Base-by-base conservation (phyloP, 2,797 vertebrate species). In the Furcifer pardalis region DNA sequence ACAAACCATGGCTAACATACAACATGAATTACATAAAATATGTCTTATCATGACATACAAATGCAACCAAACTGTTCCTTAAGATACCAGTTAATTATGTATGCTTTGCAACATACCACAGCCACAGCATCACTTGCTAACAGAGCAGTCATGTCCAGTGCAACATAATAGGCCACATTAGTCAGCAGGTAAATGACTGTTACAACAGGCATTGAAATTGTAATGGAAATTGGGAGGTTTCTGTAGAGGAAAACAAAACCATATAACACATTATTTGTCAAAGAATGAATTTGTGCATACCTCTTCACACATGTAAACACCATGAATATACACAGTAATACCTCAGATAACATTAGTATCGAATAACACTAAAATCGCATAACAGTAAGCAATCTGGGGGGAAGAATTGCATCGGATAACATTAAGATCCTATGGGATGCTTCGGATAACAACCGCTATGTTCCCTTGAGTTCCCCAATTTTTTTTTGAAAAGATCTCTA, bases 121-220 rank as follows among this genome's bases (percentile, higher is more conserved):
- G 96, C 96, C 23, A 97, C 96, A 0, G 97, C 97, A 42, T 98
- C 97, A 85, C 96, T 98, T 88, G 94, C 94, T 92, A 97, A 94
- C 87, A 98, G 93, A 62, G 95, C 96, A 2, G 96, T 87, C 89
- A 97, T 97, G 92, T 98, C 97, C 92, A 98, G 86, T 40, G 97
- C 97, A 44, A 96, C 94, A 0, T 98, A 97, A 88, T 98, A 98
- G 0, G 97, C 97, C 91, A 97, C 94, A 19, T 97, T 98, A 82
- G 97, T 97, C 94, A 97, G 79, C 86, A 98, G 90, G 92, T 97
- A 98, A 93, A 97, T 96, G 88, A 97, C 78, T 49, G 97, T 96
- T 90, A 97, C 97, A 65, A 97, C 92, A 65, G 96, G 97, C 97
- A 97, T 97, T 77, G 97, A 97, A 88, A 97, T 91, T 60, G 95